Conservation (phyloP, 2,888 invertebrate species). For the Cephalotes varians region DNA sequence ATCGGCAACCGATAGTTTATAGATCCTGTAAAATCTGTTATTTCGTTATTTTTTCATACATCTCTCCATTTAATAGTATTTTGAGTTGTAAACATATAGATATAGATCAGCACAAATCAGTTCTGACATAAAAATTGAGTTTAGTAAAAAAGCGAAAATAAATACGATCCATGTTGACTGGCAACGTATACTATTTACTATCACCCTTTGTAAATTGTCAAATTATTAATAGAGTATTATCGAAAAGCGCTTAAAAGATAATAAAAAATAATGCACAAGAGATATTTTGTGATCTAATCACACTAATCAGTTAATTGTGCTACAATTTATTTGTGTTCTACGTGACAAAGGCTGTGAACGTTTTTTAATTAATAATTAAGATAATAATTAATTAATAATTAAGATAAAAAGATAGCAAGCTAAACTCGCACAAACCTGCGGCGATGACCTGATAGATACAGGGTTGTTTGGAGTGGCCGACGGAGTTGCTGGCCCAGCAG, state of each 20-base stretch:
- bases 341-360: background rate
- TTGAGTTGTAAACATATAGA: background rate
- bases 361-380: background rate
- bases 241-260: background rate
- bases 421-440: conserved; percentile 88
- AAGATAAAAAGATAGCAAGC: background rate
- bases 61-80: conserved; percentile 11
- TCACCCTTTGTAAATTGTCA: background rate
- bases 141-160: conserved; percentile 20
- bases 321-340: background rate
- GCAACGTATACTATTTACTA: background rate
- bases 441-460: conserved; percentile 95
- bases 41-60: conserved; percentile 10
- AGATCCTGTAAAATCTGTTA: conserved; percentile 26
- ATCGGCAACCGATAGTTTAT: conserved; percentile 23
- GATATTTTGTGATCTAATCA: background rate
- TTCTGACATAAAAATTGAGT: conserved; percentile 12
- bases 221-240: conserved; percentile 4
- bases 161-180: conserved; percentile 5
- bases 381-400: background rate
- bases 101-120: conserved; percentile 13
- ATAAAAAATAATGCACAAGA: too few species aligned
- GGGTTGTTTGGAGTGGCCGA: conserved; percentile 93
- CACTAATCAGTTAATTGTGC: background rate
- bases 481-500: conserved; percentile 94